Conservation (phyloP, 1,140 invertebrate genomes). For the Drosophila erecta region DNA sequence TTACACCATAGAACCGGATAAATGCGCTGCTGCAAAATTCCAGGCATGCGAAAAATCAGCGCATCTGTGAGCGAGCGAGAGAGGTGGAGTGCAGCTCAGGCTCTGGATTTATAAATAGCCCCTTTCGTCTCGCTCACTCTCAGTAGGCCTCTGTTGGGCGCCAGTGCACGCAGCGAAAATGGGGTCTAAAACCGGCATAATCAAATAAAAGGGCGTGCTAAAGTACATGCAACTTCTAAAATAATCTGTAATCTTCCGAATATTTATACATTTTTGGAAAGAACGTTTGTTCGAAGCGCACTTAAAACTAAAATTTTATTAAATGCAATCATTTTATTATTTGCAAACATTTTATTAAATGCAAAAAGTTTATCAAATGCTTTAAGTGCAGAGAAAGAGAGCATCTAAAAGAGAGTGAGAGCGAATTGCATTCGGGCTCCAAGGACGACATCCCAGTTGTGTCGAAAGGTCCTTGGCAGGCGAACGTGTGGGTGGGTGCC, state of each 20-base stretch:
- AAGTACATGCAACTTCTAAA: no score
- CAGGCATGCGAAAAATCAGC: neutral
- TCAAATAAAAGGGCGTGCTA: no score
- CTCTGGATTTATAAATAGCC: slow-evolving; percentile 15
- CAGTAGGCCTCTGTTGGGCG: neutral
- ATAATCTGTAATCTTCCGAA: no score
- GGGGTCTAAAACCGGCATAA: no score
- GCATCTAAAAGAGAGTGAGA: neutral
- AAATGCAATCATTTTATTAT: no score
- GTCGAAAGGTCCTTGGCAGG: neutral
- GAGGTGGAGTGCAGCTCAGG: slow-evolving; percentile 1
- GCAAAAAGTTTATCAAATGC: neutral
- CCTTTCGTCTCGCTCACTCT: neutral
- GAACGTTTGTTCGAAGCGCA: no score
- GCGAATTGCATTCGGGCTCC: neutral
- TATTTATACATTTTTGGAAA: no score
- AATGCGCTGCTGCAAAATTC: slow-evolving; percentile 4
- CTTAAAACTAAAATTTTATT: no score
- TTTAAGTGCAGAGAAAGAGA: slow-evolving; percentile 1
- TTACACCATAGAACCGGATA: slow-evolving; percentile 92
- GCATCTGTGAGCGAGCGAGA: neutral
- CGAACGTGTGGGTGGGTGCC: neutral
- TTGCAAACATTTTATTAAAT: neutral
- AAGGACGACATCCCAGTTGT: slow-evolving; percentile 7
- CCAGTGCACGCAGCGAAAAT: neutral